These are phyloP conservation scores for Chondrilla cf. caribensis DNA, from an alignment of 37 sponge, comb jelly and placozoan species.

Conservation along the genomic window DNA sequence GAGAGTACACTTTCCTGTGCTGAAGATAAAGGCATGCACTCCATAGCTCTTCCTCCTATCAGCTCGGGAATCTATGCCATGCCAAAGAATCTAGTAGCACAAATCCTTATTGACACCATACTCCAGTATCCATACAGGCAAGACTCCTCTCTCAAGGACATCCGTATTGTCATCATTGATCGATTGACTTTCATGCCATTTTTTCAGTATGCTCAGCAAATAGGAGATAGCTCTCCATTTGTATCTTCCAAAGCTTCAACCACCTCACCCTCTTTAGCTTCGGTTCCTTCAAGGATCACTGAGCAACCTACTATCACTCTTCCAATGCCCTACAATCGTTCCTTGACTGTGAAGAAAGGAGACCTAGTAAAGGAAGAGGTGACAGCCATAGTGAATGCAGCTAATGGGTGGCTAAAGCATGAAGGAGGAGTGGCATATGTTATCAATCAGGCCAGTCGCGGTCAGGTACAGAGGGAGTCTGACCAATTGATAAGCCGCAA, in stretches of 20 bases:
- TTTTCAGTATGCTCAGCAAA: background rate
- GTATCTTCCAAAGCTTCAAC: no score
- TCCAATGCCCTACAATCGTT: no score
- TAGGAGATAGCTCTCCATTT: background rate
- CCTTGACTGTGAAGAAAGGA: conserved; percentile 53
- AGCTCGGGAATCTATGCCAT: conserved; percentile 1
- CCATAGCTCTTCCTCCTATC: conserved; percentile 36
- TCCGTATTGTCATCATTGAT: conserved; percentile 72
- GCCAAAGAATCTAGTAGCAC: background rate
- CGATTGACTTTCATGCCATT: background rate
- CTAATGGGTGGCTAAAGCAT: conserved; percentile 49
- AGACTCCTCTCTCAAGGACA: conserved; percentile 39
- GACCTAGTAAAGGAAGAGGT: conserved; percentile 48
- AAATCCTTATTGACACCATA: background rate
- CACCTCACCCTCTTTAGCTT: background rate
- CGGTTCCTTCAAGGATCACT: background rate
- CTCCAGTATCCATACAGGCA: conserved; percentile 22
- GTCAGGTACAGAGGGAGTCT: conserved; percentile 36
- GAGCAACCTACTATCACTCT: no score
- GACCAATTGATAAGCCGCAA: background rate
- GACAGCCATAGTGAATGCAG: conserved; percentile 67
- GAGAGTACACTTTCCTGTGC: conserved; percentile 24
- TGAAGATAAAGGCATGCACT: conserved; percentile 20
- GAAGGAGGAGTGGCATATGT: conserved; percentile 70
- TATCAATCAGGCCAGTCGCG: conserved; percentile 44